phyloP scores from a whole-genome alignment of 2,797 vertebrate genomes.

The Buphagus erythrorhynchus region DNA sequence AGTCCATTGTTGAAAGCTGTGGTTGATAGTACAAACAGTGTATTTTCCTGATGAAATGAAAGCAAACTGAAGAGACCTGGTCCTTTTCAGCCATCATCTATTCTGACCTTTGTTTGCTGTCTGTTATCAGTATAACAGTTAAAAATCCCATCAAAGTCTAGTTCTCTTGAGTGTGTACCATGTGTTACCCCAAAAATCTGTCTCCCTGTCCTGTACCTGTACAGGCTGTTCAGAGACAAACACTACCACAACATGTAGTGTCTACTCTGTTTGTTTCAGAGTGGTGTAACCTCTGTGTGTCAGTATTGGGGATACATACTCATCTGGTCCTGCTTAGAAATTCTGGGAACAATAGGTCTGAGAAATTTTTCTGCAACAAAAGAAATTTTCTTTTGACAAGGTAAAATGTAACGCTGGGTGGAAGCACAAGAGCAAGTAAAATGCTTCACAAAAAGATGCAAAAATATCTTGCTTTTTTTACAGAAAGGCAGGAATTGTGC shows the following conservation, averaged over 20 bases:
- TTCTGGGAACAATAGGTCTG: neutral
- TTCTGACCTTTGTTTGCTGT: conserved; percentile 24
- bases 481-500: neutral
- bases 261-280: neutral
- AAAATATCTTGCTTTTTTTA: neutral
- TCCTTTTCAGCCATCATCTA: neutral
- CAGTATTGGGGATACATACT: neutral
- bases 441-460: neutral
- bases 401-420: neutral
- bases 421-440: neutral
- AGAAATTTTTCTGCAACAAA: neutral
- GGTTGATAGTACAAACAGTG: neutral
- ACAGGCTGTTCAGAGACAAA: neutral
- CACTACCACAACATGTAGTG: too few species aligned
- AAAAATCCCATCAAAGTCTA: neutral
- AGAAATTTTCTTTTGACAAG: neutral
- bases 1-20: conserved; percentile 21
- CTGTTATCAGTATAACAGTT: neutral
- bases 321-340: neutral
- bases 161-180: neutral
- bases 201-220: neutral
- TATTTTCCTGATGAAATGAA: conserved; percentile 29
- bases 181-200: neutral
- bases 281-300: neutral
- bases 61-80: neutral